Evolutionary conservation across 2,113 vertebrate species (phyloP).

Genomic region (Callorhinus ursinus): DNA sequence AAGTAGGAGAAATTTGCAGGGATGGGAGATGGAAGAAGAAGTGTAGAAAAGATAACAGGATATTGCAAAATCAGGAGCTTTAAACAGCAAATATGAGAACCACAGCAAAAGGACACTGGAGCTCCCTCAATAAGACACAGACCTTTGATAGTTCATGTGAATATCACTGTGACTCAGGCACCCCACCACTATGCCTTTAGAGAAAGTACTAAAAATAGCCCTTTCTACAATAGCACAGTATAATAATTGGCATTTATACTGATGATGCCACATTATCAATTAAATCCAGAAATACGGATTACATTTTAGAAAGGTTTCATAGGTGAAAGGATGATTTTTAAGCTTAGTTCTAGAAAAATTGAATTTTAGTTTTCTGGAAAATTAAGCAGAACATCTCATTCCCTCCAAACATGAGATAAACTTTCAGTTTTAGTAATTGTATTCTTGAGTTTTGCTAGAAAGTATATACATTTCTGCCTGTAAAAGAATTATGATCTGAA

Average conservation of each 20-base stretch:
- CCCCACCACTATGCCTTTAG: neutral
- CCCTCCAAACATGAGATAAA: conserved; percentile 1
- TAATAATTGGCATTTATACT: neutral
- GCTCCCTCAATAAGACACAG: neutral
- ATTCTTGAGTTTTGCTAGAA: conserved; percentile 13
- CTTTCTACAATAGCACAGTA: neutral
- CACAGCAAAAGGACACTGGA: neutral
- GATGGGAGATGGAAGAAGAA: neutral
- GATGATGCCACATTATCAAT: neutral
- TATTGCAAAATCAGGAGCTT: neutral
- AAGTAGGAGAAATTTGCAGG: neutral
- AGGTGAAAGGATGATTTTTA: neutral
- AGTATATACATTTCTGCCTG: neutral
- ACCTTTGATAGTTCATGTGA: neutral
- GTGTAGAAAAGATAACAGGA: neutral
- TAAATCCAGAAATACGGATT: neutral
- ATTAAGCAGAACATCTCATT: conserved; percentile 25
- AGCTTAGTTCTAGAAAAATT: conserved; percentile 31
- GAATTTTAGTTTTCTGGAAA: conserved; percentile 44
- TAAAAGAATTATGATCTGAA: neutral
- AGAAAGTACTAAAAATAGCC: neutral
- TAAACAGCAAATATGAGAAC: neutral
- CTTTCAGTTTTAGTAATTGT: conserved; percentile 28
- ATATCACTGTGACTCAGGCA: neutral
- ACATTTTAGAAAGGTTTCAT: conserved; percentile 40